These are phyloP conservation scores for Drosophila setifemur DNA, from an alignment of 1,140 invertebrate genomes.

Conservation along the genomic window DNA sequence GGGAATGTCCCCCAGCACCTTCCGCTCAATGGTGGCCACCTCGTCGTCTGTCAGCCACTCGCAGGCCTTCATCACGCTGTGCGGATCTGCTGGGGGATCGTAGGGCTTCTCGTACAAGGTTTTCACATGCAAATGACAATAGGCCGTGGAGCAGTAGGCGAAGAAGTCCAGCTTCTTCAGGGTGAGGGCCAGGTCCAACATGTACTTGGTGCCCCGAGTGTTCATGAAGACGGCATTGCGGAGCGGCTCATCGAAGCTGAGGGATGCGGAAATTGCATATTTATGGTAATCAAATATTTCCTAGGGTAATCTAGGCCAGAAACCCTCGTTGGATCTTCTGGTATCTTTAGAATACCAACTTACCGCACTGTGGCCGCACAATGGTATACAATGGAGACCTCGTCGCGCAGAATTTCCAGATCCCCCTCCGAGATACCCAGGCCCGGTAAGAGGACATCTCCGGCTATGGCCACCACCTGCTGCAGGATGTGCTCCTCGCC, in stretches of 20 bases:
- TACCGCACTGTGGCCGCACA: slow-evolving; percentile 92
- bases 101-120: slow-evolving; percentile 89
- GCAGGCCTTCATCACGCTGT: slow-evolving; percentile 93
- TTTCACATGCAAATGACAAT: slow-evolving; percentile 86
- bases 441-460: slow-evolving; percentile 89
- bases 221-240: slow-evolving; percentile 90
- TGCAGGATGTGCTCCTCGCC: slow-evolving; percentile 85
- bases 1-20: slow-evolving; percentile 90
- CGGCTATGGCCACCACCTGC: slow-evolving; percentile 88
- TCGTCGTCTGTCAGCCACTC: slow-evolving; percentile 94
- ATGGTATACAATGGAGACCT: slow-evolving; percentile 93
- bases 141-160: slow-evolving; percentile 86
- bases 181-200: slow-evolving; percentile 89
- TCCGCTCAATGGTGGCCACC: slow-evolving; percentile 85
- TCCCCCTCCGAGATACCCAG: slow-evolving; percentile 91
- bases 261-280: not conserved
- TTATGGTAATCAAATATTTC: no score
- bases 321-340: no score
- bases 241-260: slow-evolving; percentile 88
- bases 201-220: slow-evolving; percentile 88
- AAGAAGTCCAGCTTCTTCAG: slow-evolving; percentile 88
- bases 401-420: slow-evolving; percentile 86
- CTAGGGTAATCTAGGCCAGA: no score
- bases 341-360: slow-evolving; percentile 2
- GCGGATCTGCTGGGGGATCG: slow-evolving; percentile 92